A percentile compares a stretch with the other conserved stretches of the same genome.
These are phyloP conservation scores for Manis javanica DNA, from an alignment of 2,797 vertebrate genomes.

Conservation along the genomic window DNA sequence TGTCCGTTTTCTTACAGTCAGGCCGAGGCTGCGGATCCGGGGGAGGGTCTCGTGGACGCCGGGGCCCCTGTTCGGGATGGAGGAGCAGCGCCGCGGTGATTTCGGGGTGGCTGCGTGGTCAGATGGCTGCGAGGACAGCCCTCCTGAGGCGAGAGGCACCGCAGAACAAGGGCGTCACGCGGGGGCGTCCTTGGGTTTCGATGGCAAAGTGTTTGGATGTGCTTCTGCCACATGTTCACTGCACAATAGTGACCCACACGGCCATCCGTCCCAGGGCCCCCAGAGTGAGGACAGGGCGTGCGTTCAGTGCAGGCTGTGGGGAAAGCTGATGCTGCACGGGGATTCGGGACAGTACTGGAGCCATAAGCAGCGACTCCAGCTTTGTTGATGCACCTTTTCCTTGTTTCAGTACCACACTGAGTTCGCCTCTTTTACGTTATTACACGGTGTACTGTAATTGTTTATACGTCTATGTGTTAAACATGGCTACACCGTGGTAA, in stretches of 20 bases:
- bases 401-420: not conserved
- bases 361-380: not conserved
- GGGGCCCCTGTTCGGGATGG: not conserved
- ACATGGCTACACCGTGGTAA: not conserved
- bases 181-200: not conserved
- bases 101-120: too few species aligned
- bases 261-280: not conserved
- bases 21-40: not conserved
- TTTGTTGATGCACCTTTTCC: not conserved
- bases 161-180: not conserved
- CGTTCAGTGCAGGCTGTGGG: not conserved
- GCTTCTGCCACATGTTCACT: not conserved
- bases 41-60: not conserved
- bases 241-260: not conserved
- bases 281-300: not conserved
- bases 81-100: too few species aligned
- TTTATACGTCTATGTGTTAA: not conserved
- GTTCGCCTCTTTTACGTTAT: not conserved
- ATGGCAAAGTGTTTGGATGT: not conserved
- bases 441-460: too few species aligned
- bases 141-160: not conserved
- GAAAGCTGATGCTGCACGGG: not conserved
- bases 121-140: too few species aligned
- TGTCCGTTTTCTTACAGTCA: not conserved
- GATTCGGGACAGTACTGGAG: not conserved